A percentile compares a stretch with the other conserved stretches of the same genome.
Evolutionary conservation across 2,113 vertebrate species (phyloP).

Genomic region (Urocynchramus pylzowi): DNA sequence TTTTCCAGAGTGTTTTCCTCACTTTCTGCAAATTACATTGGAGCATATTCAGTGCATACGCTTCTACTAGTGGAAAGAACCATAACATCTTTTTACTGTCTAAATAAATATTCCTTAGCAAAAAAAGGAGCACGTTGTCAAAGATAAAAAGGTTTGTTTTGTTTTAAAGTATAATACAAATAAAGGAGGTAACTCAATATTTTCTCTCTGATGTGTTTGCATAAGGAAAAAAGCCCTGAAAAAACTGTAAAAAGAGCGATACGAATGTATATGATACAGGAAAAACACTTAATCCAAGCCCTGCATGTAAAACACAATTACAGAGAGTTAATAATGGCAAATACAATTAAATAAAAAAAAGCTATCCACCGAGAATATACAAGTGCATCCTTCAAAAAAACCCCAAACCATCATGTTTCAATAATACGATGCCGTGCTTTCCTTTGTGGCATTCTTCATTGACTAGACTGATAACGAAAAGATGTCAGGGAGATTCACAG

Average conservation of each 20-base stretch:
- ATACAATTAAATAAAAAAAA: neutral
- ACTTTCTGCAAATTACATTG: slow-evolving; percentile 13
- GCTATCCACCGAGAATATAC: neutral
- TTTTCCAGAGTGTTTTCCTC: slow-evolving; percentile 39
- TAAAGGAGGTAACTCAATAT: neutral
- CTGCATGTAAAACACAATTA: neutral
- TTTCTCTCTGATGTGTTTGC: slow-evolving; percentile 2
- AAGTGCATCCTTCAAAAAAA: neutral
- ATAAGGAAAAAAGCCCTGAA: neutral
- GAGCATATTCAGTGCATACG: neutral
- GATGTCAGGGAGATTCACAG: neutral
- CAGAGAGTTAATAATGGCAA: neutral
- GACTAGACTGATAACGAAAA: neutral
- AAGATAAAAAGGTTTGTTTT: neutral
- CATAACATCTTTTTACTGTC: slow-evolving; percentile 9
- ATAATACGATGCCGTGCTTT: neutral
- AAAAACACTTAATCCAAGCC: neutral
- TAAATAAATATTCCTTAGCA: neutral
- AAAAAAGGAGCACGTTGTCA: neutral
- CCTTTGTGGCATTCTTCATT: neutral
- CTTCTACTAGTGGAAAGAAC: neutral
- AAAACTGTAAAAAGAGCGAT: neutral
- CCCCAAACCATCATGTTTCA: neutral
- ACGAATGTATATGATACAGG: neutral
- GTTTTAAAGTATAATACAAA: slow-evolving; percentile 44